These are phyloP conservation scores for Meandrusa payeni DNA, from an alignment of 2,888 invertebrate species.

Conservation along the genomic window DNA sequence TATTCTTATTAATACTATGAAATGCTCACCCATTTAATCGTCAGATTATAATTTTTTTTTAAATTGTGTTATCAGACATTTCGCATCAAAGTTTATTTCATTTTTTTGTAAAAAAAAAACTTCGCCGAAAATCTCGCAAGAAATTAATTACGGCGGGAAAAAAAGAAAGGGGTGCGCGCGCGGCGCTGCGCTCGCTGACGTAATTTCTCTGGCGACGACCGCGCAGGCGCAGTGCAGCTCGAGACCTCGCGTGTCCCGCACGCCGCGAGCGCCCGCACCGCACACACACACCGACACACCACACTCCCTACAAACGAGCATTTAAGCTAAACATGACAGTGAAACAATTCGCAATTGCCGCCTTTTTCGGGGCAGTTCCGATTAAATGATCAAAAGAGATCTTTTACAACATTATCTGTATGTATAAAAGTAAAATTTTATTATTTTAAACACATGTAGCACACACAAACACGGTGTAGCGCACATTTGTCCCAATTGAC, in stretches of 20 bases:
- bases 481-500: slow-evolving; percentile 17
- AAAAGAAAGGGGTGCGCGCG: slow-evolving; percentile 74
- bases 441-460: slow-evolving; percentile 27
- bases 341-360: slow-evolving; percentile 1
- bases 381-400: neutral
- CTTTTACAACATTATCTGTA: neutral
- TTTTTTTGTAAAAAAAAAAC: slow-evolving; percentile 43
- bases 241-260: slow-evolving; percentile 65
- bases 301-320: slow-evolving; percentile 16
- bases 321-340: slow-evolving; percentile 10
- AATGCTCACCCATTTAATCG: no score
- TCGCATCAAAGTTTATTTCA: slow-evolving; percentile 23
- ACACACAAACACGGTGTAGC: slow-evolving; percentile 26
- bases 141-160: slow-evolving; percentile 71
- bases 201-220: slow-evolving; percentile 55
- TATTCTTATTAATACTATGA: no score
- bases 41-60: no score
- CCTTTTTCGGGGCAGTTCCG: neutral
- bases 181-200: slow-evolving; percentile 62
- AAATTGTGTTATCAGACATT: slow-evolving; percentile 13
- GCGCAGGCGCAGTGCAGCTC: slow-evolving; percentile 57
- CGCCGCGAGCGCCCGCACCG: slow-evolving; percentile 44
- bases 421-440: slow-evolving; percentile 4
- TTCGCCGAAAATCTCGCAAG: slow-evolving; percentile 65
- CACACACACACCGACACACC: slow-evolving; percentile 30